These are phyloP conservation scores for Nycticryphes semicollaris DNA, from an alignment of 2,113 vertebrate genomes.

Conservation along the genomic window DNA sequence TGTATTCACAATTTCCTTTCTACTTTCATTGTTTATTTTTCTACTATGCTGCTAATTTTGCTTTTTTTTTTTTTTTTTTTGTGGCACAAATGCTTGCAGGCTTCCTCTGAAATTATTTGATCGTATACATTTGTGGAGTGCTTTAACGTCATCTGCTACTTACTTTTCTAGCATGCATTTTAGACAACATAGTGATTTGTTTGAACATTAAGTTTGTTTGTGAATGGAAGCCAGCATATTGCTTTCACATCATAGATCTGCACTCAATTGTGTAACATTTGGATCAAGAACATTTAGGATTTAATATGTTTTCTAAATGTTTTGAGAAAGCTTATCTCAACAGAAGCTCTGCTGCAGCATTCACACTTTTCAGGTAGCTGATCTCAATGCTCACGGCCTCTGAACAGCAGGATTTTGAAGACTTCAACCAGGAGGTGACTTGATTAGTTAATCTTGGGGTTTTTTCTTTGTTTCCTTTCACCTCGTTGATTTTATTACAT, in stretches of 20 bases:
- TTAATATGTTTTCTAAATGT: constrained; percentile 40
- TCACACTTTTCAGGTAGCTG: neutral
- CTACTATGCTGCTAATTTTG: neutral
- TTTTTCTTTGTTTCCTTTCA: neutral
- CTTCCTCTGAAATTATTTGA: constrained; percentile 41
- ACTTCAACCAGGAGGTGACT: neutral
- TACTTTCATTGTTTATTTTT: neutral
- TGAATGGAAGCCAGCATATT: constrained; percentile 26
- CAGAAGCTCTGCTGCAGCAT: neutral
- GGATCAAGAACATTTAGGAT: constrained; percentile 30
- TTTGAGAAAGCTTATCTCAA: constrained; percentile 4
- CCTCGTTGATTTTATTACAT: neutral
- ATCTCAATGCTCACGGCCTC: neutral
- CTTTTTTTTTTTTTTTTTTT: neutral
- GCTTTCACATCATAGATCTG: constrained; percentile 22
- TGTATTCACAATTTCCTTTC: neutral
- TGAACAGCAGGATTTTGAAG: constrained; percentile 10
- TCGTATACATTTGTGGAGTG: neutral
- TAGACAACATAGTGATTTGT: constrained; percentile 40
- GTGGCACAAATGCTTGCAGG: neutral
- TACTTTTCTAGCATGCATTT: constrained; percentile 4
- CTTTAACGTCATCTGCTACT: constrained; percentile 19
- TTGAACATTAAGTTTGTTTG: constrained; percentile 41
- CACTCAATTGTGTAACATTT: neutral
- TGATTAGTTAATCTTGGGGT: neutral